Evolutionary conservation across 2,888 invertebrate genomes (phyloP), one percentile per base, ranked within the genome.

Genomic region (Drosophila colorata): DNA sequence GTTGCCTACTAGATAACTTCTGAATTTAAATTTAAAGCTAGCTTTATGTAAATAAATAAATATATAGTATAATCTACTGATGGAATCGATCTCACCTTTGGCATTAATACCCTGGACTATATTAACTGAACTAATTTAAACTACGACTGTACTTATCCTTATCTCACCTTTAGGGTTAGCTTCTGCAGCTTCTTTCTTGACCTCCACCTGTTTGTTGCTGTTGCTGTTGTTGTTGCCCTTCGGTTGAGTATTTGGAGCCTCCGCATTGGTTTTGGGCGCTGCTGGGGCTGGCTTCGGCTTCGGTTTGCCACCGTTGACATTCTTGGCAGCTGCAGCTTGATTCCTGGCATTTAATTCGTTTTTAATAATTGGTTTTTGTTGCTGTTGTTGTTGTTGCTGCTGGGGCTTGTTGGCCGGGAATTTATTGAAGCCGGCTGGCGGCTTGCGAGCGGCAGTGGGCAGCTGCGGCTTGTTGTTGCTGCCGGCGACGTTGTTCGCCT

Each of bases 191-290:
- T 44, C 59, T 35, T 75, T 59, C 14, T 53, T 66, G 4, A 59
- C 7, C 44, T 51, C 65, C 33, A 51, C 41, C 20, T 49, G 63
- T 11, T 64, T 64, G 7, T 53, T 66, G 7, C 49, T 66, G 7
- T n/a, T 28, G n/a, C 8, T 64, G 5, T 33, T 43, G 13, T 5
- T 43, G 51, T 4, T 14, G 38, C 6, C 18, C 16, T 72, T 72
- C 9, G 41, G 43, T 47, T 74, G 71, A 75, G 75, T 67, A 67
- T 58, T 67, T 67, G 55, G 53, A 6, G 37, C n/a, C 14, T 44
- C 23, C 13, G 40, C 31, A 41, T 46, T 48, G 7, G 18, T 8
- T 35, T 66, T 65, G 28, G 52, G 14, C 25, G 66, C 33, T 33
- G 28, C 49, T 23, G 46, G 43, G 9, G 11, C 52, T n/a, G 47